Base-by-base conservation (phyloP, 2,113 vertebrate species). In the Ammodytes marinus region DNA sequence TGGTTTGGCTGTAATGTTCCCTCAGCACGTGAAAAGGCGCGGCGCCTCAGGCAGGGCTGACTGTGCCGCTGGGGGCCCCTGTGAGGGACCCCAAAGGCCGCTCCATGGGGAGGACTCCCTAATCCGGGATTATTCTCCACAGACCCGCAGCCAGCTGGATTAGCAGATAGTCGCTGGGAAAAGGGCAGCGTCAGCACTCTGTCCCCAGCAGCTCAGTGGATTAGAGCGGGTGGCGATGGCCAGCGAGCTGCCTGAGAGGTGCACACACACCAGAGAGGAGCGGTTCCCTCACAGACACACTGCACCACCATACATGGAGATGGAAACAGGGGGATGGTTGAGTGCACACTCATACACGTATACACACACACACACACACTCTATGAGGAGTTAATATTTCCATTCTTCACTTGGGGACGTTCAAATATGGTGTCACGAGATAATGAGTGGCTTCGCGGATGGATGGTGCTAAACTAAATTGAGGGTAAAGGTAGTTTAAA, bases 51-150 rank as follows among this genome's bases (percentile, higher is more conserved):
- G 93, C 92, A 81, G 83, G 85, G 87, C 88, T 86, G 85, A 90
- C 83, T 87, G 68, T 71, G 79, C 76, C 8, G 6, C 27, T 27
- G 27, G 84, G 54, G 74, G 77, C 50, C 82, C 88, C 80, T 85
- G 66, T 9, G n/a, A 72, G 88, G 84, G 88, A 88, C 91, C 89
- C 89, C 69, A 27, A 64, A 72, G 88, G 87, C 61, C 0, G 54
- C 86, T 71, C 85, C 67, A 60, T 64, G 47, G 92, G 90, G 86
- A 90, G 87, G 76, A 83, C 74, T 76, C 81, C 87, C 88, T 93
- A 93, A 94, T 93, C 92, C 91, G 52, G 91, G 92, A 94, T 94
- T 94, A 94, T 91, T 90, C 81, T 68, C 88, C 88, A 27, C 88
- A 89, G 91, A 74, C 90, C 87, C 47, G 52, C 90, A 93, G 89